Conservation (phyloP, 2,888 invertebrate species). For the Nezara viridula region DNA sequence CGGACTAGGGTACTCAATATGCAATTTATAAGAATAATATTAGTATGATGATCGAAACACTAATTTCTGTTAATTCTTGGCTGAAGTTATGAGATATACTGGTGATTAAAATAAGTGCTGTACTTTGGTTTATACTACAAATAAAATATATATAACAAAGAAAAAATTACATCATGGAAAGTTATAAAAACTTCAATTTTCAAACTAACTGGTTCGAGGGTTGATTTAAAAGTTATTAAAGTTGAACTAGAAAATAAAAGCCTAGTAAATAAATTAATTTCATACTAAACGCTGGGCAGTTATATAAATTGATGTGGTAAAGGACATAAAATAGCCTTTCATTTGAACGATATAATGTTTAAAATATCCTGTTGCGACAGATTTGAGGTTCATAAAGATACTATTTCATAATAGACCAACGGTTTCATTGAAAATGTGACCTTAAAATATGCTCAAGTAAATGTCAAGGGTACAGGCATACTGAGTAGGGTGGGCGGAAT, state of each 20-base stretch:
- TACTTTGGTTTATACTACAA: neutral
- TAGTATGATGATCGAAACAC: too few species aligned
- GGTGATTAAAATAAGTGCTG: neutral
- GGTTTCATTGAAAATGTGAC: slow-evolving; percentile 48
- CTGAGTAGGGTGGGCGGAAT: slow-evolving; percentile 44
- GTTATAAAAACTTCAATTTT: neutral
- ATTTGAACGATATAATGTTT: neutral
- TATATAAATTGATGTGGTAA: neutral
- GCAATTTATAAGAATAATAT: too few species aligned
- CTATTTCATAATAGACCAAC: slow-evolving; percentile 33
- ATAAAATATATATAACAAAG: neutral
- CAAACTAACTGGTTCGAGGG: neutral
- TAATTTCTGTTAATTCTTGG: too few species aligned
- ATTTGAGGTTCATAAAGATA: slow-evolving; percentile 29
- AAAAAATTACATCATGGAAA: neutral
- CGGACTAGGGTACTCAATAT: too few species aligned
- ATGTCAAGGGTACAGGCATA: slow-evolving; percentile 50
- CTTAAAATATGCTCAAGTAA: slow-evolving; percentile 38
- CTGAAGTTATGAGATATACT: neutral
- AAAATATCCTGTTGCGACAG: slow-evolving; percentile 15
- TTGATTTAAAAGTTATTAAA: neutral
- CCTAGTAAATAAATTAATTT: neutral
- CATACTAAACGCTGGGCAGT: neutral
- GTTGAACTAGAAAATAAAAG: neutral
- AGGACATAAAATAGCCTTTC: neutral